Conservation (phyloP, 2,113 vertebrate genomes). For the Geothlypis trichas region DNA sequence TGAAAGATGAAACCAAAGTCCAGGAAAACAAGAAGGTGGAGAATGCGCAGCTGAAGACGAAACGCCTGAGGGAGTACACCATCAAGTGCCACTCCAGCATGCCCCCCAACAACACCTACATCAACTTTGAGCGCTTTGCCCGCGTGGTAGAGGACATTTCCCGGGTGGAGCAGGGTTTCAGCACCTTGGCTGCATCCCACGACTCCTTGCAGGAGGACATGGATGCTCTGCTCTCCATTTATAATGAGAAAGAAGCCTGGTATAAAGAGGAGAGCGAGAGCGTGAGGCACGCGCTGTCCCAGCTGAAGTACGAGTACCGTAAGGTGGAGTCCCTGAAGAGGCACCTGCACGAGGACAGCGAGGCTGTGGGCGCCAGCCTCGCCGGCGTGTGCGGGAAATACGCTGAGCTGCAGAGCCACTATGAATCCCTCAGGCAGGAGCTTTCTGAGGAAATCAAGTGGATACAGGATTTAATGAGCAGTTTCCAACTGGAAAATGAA, state of each 20-base stretch:
- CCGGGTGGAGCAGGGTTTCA: conserved; percentile 62
- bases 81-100: conserved; percentile 87
- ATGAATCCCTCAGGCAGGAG: conserved; percentile 80
- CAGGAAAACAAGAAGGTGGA: conserved; percentile 70
- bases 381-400: conserved; percentile 69
- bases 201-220: conserved; percentile 82
- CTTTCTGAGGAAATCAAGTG: conserved; percentile 81
- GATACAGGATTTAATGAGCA: conserved; percentile 81
- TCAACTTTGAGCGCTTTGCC: conserved; percentile 87
- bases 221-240: conserved; percentile 85
- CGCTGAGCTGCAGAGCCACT: conserved; percentile 75
- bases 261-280: conserved; percentile 85
- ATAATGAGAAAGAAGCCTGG: conserved; percentile 86
- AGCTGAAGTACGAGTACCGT: conserved; percentile 81
- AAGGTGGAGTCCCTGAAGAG: conserved; percentile 81
- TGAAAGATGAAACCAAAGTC: conserved; percentile 69
- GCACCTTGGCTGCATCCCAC: conserved; percentile 64
- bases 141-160: conserved; percentile 80
- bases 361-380: conserved; percentile 64
- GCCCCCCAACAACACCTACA: conserved; percentile 87
- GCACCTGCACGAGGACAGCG: conserved; percentile 79
- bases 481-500: conserved; percentile 67
- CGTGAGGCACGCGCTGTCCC: conserved; percentile 81
- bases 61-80: conserved; percentile 87
- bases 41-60: conserved; percentile 83